Conservation (phyloP, 1,140 invertebrate genomes). For the Penaeus indicus region DNA sequence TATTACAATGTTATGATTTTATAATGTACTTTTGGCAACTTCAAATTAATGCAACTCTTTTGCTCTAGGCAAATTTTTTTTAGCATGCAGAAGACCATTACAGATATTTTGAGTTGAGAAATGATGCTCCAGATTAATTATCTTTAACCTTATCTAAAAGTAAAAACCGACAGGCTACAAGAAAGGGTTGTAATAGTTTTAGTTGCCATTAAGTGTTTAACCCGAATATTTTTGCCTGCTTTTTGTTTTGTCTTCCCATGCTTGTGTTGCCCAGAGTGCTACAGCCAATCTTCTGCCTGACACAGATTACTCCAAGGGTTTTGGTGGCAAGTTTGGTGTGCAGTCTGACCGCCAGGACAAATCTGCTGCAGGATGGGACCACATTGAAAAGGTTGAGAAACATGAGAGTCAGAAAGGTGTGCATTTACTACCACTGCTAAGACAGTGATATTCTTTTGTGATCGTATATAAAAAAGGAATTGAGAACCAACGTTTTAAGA, state of each 20-base stretch:
- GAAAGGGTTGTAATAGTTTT: not conserved
- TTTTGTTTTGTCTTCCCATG: too few relatives aligned
- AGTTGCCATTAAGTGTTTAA: not conserved
- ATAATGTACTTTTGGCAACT: too few relatives aligned
- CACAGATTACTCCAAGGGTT: conserved; percentile 81
- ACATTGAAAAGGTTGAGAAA: conserved; percentile 70
- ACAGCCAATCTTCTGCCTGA: not conserved
- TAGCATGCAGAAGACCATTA: too few relatives aligned
- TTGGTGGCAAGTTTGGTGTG: conserved; percentile 76
- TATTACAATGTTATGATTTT: too few relatives aligned
- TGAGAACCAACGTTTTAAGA: too few relatives aligned
- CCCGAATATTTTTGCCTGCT: not conserved
- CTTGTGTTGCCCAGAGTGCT: too few relatives aligned
- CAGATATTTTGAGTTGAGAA: too few relatives aligned
- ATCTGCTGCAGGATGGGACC: conserved; percentile 73
- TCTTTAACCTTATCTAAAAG: not conserved
- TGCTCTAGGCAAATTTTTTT: too few relatives aligned
- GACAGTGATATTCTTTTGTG: too few relatives aligned
- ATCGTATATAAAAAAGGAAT: too few relatives aligned
- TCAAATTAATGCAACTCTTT: too few relatives aligned
- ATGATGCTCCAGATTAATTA: too few relatives aligned
- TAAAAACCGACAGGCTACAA: not conserved
- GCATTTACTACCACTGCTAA: conserved; percentile 69
- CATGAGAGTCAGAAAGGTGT: conserved; percentile 73
- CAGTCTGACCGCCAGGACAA: conserved; percentile 76